Percentiles rank a stretch among this genome's conserved stretches.
Evolutionary conservation across 2,113 vertebrate genomes (phyloP).

Genomic region (Podiceps cristatus): DNA sequence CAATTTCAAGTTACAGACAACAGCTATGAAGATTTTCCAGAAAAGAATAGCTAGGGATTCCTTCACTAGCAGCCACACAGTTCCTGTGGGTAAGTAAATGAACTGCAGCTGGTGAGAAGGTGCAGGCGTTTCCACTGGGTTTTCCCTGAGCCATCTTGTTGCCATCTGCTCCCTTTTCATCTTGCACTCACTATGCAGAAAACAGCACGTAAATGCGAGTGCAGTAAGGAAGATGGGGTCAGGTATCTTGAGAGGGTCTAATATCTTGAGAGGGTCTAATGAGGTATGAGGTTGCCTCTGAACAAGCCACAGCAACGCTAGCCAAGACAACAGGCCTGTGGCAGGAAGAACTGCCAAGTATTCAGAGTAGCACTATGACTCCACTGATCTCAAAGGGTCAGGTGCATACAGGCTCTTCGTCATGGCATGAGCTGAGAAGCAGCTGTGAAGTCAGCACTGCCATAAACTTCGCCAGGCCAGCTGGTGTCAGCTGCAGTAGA

Average conservation of each 20-base stretch:
- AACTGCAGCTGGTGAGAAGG: neutral
- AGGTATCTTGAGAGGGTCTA: neutral
- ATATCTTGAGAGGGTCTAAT: neutral
- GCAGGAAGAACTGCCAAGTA: neutral
- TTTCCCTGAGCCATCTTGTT: neutral
- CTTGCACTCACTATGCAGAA: neutral
- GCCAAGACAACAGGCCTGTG: neutral
- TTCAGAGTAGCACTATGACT: neutral
- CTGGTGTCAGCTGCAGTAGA: neutral
- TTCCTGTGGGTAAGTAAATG: neutral
- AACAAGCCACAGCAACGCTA: neutral
- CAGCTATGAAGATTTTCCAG: neutral
- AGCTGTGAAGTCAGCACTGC: neutral
- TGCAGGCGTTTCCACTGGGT: neutral
- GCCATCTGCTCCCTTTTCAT: neutral
- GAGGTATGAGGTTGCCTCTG: neutral
- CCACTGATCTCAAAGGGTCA: neutral
- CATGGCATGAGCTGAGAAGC: accelerated
- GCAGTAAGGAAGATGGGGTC: neutral
- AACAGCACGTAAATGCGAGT: neutral
- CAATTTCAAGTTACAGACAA: neutral
- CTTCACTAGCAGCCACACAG: neutral
- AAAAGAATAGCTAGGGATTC: neutral
- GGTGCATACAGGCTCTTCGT: neutral
- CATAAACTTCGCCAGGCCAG: neutral